A percentile compares a stretch with the other conserved stretches of the same genome.
phyloP scores from a whole-genome alignment of 2,113 vertebrate species.

The Thomomys bottae region DNA sequence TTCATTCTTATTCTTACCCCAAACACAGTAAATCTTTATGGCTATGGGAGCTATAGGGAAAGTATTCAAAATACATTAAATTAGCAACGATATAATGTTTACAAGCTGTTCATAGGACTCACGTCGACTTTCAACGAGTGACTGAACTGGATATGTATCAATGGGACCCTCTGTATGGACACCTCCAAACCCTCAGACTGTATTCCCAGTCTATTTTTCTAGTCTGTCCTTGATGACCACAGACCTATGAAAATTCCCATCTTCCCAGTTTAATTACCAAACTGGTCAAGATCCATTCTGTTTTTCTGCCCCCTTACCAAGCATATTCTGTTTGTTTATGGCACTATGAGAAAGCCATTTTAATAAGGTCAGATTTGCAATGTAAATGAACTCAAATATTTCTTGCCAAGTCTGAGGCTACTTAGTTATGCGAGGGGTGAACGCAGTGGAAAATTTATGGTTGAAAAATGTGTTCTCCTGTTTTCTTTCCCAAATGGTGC shows the following conservation, averaged over 20 bases:
- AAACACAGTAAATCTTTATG: constrained; percentile 86
- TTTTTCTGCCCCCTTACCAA: constrained; percentile 83
- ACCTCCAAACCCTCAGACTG: not conserved
- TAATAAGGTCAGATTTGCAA: constrained; percentile 92
- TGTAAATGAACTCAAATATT: constrained; percentile 90
- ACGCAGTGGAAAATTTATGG: constrained; percentile 83
- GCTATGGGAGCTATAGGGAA: constrained; percentile 76
- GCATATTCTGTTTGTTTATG: constrained; percentile 87
- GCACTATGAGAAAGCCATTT: constrained; percentile 86
- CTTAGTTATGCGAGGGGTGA: constrained; percentile 83
- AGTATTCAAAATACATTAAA: constrained; percentile 82
- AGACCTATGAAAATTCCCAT: constrained; percentile 74
- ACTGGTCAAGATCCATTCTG: constrained; percentile 78
- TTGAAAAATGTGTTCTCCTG: constrained; percentile 80
- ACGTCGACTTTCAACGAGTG: constrained; percentile 78
- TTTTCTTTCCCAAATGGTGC: constrained; percentile 84
- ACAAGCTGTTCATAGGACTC: constrained; percentile 82
- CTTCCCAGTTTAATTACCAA: constrained; percentile 84
- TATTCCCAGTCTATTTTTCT: constrained; percentile 67
- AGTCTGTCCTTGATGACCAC: constrained; percentile 71
- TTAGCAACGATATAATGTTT: constrained; percentile 80
- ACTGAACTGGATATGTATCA: constrained; percentile 68
- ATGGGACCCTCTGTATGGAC: constrained; percentile 51
- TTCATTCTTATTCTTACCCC: constrained; percentile 84
- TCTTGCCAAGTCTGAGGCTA: constrained; percentile 82